Conservation (phyloP, 2,888 invertebrate species). For the Pammene aurita region DNA sequence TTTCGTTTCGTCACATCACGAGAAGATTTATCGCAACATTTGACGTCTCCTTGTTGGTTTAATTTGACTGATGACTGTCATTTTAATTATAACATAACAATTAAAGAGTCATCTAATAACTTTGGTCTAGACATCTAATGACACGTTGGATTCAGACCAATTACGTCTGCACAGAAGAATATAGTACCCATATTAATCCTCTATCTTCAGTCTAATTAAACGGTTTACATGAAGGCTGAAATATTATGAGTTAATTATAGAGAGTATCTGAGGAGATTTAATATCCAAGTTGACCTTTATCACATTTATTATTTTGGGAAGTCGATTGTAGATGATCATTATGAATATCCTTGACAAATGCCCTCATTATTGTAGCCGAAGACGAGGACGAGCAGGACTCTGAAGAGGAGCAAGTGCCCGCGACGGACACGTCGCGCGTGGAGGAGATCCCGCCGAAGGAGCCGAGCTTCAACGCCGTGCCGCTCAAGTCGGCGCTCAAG, state of each 20-base stretch:
- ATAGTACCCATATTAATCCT: not conserved
- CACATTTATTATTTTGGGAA: not conserved
- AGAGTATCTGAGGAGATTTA: no score
- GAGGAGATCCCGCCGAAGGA: slow-evolving; percentile 97
- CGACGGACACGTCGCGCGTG: slow-evolving; percentile 90
- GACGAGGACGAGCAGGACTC: slow-evolving; percentile 85
- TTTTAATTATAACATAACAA: not conserved
- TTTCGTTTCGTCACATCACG: slow-evolving; percentile 1
- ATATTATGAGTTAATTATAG: no score
- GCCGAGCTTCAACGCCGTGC: slow-evolving; percentile 95
- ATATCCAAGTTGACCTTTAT: no score
- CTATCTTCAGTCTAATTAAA: not conserved
- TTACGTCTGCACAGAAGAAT: not conserved
- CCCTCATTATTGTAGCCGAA: slow-evolving; percentile 59
- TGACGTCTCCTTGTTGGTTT: not conserved
- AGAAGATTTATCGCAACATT: not conserved
- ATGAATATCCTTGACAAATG: not conserved
- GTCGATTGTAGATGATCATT: not conserved
- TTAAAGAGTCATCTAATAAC: not conserved
- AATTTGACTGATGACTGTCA: not conserved
- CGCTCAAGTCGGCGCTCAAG: slow-evolving; percentile 95
- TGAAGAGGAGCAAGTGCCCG: slow-evolving; percentile 85
- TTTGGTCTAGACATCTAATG: slow-evolving; percentile 17
- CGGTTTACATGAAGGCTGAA: no score
- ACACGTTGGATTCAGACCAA: not conserved